Evolutionary conservation across 2,888 invertebrate genomes (phyloP).

Genomic region (Alentia gelatinosa): DNA sequence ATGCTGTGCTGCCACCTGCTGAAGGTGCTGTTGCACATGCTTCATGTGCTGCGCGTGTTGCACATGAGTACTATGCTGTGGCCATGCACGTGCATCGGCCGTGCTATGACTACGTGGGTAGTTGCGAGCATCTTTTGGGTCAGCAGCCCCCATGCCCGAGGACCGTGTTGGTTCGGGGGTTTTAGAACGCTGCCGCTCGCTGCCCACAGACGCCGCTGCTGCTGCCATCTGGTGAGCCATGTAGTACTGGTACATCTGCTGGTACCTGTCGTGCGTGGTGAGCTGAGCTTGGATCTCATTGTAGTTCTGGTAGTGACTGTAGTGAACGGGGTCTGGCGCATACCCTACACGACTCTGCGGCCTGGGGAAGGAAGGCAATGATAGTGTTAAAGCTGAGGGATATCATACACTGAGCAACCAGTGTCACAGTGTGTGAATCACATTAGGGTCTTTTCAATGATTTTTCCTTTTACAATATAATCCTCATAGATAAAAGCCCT

Average conservation of each 20-base stretch:
- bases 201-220: background rate
- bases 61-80: background rate
- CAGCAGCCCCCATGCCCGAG: background rate
- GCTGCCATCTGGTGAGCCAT: constrained; percentile 16
- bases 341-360: constrained; percentile 52
- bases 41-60: constrained; percentile 20
- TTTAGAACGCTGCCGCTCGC: background rate
- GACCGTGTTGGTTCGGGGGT: constrained; percentile 7
- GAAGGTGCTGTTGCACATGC: background rate
- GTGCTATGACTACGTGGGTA: constrained; percentile 34
- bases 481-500: no score
- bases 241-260: constrained; percentile 51
- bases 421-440: no score
- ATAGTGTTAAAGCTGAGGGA: no score
- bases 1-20: background rate
- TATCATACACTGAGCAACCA: no score
- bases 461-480: no score
- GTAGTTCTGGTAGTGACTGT: constrained; percentile 90
- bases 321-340: constrained; percentile 67
- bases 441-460: no score
- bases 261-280: constrained; percentile 52
- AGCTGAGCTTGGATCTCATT: constrained; percentile 90
- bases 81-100: background rate
- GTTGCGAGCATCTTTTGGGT: background rate
- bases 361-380: constrained; percentile 8